Base-by-base conservation (phyloP, 2,797 vertebrate species). In the Peromyscus nudipes region DNA sequence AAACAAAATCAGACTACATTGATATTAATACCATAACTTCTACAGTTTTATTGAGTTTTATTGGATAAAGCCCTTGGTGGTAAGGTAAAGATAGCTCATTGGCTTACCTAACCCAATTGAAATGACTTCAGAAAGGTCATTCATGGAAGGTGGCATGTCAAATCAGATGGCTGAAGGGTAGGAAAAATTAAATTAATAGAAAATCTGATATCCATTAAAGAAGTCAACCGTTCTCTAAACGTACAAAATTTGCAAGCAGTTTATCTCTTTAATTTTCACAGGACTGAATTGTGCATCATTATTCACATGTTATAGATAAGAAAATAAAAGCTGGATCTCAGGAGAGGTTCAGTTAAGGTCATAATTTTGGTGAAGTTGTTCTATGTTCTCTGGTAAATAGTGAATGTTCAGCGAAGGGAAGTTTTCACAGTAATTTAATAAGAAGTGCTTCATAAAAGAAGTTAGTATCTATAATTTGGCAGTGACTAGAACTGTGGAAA, bases 201-300 rank as follows among this genome's bases (percentile, higher is more conserved):
- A 23, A 92, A 76, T 75, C 64, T 71, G 43, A 81, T 92, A 90
- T 88, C 31, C 62, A 60, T 25, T 34, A 52, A 77, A 95, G 95
- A 82, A 34, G 31, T 34, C 17, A 77, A 31, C 2, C 2, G 49
- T 31, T 77, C 75, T 49, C 75, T 77, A 77, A 49, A 94, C 60
- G 79, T 80, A 76, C 75, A 67, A 90, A 73, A 40, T 40, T 73
- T 95, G 60, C 34, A 67, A 64, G 75, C 31, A n/a, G 0, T 82
- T 73, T 1, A 60, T 67, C 43, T 13, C 62, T 84, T 69, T 52
- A 71, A 95, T 89, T 65, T 71, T 81, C 43, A 71, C 0, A 60
- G 3, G 7, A 65, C 37, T 80, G 19, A 80, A 49, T 87, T 65
- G 57, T 3, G 0, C 83, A 65, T 77, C 64, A 75, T 92, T 85